Conservation (phyloP, 1,140 invertebrate species). For the Hyles vespertilio region DNA sequence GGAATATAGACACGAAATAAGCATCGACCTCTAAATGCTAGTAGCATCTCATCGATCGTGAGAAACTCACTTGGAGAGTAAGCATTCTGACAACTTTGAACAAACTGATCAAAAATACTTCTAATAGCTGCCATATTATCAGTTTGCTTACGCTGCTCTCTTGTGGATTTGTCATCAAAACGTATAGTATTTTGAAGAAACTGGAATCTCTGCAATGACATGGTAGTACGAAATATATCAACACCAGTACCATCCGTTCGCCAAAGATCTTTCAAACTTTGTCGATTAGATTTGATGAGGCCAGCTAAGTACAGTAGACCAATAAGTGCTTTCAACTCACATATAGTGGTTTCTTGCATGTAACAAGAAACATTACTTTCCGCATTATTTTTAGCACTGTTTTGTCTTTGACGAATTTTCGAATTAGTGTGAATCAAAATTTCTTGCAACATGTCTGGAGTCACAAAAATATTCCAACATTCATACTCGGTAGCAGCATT, state of each 20-base stretch:
- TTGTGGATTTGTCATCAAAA: constrained; percentile 22
- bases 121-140: constrained; percentile 23
- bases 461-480: constrained; percentile 15
- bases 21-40: constrained; percentile 12
- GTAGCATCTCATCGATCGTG: constrained; percentile 1
- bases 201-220: constrained; percentile 25
- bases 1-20: constrained; percentile 3
- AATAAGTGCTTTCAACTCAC: constrained; percentile 23
- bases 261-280: constrained; percentile 30
- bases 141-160: constrained; percentile 12
- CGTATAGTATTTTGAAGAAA: constrained; percentile 19
- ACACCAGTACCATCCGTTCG: constrained; percentile 28
- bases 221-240: constrained; percentile 28
- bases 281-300: constrained; percentile 20
- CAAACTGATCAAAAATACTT: constrained; percentile 19
- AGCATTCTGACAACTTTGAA: constrained; percentile 21
- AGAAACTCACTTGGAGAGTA: constrained; percentile 12
- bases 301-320: constrained; percentile 29
- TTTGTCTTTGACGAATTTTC: constrained; percentile 3
- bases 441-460: constrained; percentile 12
- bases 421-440: constrained; percentile 12
- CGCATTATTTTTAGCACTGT: neutral
- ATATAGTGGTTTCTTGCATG: constrained; percentile 3
- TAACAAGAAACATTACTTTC: too few relatives aligned
- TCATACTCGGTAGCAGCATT: constrained; percentile 10